phyloP scores from a whole-genome alignment of 2,888 invertebrate genomes.

The Ormyrus rosae region DNA sequence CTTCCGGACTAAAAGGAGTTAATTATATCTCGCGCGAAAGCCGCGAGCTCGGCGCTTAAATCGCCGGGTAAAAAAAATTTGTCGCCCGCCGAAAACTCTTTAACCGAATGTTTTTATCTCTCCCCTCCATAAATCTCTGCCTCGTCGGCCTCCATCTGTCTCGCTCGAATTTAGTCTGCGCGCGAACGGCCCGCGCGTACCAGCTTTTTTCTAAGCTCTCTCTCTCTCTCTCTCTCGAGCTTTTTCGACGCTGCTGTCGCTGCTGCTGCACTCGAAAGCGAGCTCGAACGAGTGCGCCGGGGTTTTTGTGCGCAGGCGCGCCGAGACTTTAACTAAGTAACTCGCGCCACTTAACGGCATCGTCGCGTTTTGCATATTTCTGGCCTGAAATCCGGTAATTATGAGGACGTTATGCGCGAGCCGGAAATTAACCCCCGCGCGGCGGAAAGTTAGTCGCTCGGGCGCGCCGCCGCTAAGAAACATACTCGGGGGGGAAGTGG shows the following conservation, averaged over 20 bases:
- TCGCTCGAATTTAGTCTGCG: constrained; percentile 15
- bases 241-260: too few species aligned
- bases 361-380: constrained; percentile 53
- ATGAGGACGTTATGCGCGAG: constrained; percentile 46
- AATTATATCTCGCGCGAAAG: constrained; percentile 36
- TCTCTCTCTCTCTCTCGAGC: too few species aligned
- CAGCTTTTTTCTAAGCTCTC: too few species aligned
- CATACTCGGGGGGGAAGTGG: background rate
- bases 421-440: constrained; percentile 54
- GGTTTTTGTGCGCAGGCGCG: too few species aligned
- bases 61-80: constrained; percentile 28
- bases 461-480: background rate
- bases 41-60: background rate
- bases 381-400: constrained; percentile 52
- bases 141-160: background rate
- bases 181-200: too few species aligned
- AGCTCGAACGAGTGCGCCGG: too few species aligned
- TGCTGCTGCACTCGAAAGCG: too few species aligned
- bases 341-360: constrained; percentile 53
- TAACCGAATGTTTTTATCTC: constrained; percentile 23
- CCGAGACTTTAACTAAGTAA: constrained; percentile 52
- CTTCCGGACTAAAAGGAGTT: background rate
- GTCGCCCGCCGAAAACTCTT: constrained; percentile 24
- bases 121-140: constrained; percentile 26
- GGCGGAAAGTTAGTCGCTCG: constrained; percentile 50